Evolutionary conservation across 2,888 invertebrate species (phyloP), one percentile per base, ranked within the genome.

Genomic region (Plagodis pulveraria): DNA sequence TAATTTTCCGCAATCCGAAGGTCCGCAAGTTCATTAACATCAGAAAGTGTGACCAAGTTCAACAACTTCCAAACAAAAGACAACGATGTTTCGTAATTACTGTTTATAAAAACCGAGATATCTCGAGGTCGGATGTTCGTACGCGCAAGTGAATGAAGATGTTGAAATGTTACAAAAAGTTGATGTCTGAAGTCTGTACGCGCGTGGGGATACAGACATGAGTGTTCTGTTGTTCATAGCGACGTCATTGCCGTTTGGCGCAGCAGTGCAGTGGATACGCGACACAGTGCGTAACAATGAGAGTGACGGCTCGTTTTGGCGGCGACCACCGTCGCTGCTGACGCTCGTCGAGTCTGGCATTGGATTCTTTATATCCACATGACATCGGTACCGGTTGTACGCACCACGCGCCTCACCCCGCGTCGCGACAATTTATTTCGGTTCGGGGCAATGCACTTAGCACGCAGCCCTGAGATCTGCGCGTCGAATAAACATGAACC

Each of bases 351-450:
- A 69, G 76, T 78, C 79, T 81, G 79, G 77, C 78, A 78, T 78
- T 78, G 76, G 75, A 70, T 56, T 58, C 46, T 46, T 41, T 73
- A 59, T 50, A 63, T 57, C 57, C 51, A 70, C 73, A 77, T 74
- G 73, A 80, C 83, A 87, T 87, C 87, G 86, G 85, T 84, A 84
- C 86, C 86, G 86, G 87, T 89, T 86, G 89, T 89, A 90, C 89
- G 83, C 88, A 84, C 80, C 78, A 80, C 84, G 79, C 82, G 79
- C 78, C 73, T 67, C 74, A 70, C 76, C 76, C 77, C 79, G 82
- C 83, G 85, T 81, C 87, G 88, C 89, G 90, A 89, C 91, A 90
- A 88, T 91, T 91, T 92, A 92, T 92, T 92, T 92, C 83, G 88
- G 92, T 91, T 77, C 88, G 87, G 91, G 91, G 90, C 91, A 91